These are phyloP conservation scores for Darevskia nairensis DNA, from an alignment of 2,797 vertebrate genomes.

Conservation along the genomic window DNA sequence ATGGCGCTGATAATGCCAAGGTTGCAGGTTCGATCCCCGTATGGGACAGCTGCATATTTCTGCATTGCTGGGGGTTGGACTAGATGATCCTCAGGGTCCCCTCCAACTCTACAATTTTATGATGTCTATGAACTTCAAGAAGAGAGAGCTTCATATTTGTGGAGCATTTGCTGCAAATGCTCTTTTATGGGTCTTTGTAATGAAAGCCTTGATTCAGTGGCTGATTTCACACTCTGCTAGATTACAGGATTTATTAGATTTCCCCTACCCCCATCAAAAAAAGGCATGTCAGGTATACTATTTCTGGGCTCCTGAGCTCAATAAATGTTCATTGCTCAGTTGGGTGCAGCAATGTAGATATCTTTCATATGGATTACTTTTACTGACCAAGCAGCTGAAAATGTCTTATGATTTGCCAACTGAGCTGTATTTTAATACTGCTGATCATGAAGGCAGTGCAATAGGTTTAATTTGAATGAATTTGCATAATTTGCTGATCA, in stretches of 20 bases:
- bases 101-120: too few relatives aligned
- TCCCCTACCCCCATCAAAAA: not conserved
- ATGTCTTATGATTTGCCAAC: conserved; percentile 35
- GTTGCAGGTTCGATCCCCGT: too few relatives aligned
- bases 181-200: not conserved
- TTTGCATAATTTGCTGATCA: conserved; percentile 70
- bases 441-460: conserved; percentile 47
- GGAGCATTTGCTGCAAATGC: not conserved
- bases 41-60: too few relatives aligned
- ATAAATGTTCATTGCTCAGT: not conserved
- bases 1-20: too few relatives aligned
- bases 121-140: not conserved
- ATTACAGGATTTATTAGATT: not conserved
- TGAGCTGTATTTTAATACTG: conserved; percentile 36
- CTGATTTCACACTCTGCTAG: not conserved
- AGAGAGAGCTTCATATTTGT: not conserved
- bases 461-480: conserved; percentile 54
- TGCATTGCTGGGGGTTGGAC: too few relatives aligned
- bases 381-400: conserved; percentile 30
- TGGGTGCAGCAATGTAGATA: not conserved
- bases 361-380: not conserved
- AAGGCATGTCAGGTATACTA: not conserved
- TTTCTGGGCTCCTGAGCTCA: not conserved
- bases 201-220: not conserved
- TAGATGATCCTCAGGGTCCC: too few relatives aligned